Evolutionary conservation across 2,888 invertebrate species (phyloP).

Genomic region (Drosophila peninsularis): DNA sequence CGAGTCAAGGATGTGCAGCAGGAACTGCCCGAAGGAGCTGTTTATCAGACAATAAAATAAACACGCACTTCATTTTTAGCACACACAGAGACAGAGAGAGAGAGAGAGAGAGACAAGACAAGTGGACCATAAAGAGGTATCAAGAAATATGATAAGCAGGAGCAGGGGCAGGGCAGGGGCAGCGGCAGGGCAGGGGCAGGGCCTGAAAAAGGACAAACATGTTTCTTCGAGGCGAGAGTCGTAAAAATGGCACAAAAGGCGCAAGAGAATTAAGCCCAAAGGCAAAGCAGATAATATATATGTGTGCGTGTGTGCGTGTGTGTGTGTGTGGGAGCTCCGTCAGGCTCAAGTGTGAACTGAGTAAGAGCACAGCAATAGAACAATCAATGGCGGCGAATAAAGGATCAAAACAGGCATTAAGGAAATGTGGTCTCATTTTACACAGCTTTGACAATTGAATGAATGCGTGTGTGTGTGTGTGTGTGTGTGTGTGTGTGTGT

Average conservation of each 20-base stretch:
- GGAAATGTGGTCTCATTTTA: slow-evolving; percentile 72
- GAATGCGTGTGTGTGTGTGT: slow-evolving; percentile 14
- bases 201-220: slow-evolving; percentile 37
- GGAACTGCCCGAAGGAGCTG: slow-evolving; percentile 55
- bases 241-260: slow-evolving; percentile 70
- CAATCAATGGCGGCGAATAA: slow-evolving; percentile 43
- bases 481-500: no score
- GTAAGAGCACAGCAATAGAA: slow-evolving; percentile 44
- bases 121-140: slow-evolving; percentile 53
- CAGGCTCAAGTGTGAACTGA: slow-evolving; percentile 69
- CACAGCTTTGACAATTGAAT: slow-evolving; percentile 56
- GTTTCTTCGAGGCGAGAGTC: slow-evolving; percentile 60
- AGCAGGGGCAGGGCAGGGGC: no score
- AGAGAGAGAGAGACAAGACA: slow-evolving; percentile 6
- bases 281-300: slow-evolving; percentile 22
- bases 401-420: slow-evolving; percentile 45
- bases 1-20: slow-evolving; percentile 1
- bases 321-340: slow-evolving; percentile 22
- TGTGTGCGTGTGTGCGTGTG: slow-evolving; percentile 4
- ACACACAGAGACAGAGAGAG: slow-evolving; percentile 16
- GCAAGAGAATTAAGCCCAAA: slow-evolving; percentile 57
- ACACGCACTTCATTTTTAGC: slow-evolving; percentile 68
- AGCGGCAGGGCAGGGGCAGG: slow-evolving; percentile 23
- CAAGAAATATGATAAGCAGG: slow-evolving; percentile 50
- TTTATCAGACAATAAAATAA: slow-evolving; percentile 80